A percentile compares a stretch with the other conserved stretches of the same genome.
Conservation (phyloP, 2,797 vertebrate genomes). For the Myotis pilosus region DNA sequence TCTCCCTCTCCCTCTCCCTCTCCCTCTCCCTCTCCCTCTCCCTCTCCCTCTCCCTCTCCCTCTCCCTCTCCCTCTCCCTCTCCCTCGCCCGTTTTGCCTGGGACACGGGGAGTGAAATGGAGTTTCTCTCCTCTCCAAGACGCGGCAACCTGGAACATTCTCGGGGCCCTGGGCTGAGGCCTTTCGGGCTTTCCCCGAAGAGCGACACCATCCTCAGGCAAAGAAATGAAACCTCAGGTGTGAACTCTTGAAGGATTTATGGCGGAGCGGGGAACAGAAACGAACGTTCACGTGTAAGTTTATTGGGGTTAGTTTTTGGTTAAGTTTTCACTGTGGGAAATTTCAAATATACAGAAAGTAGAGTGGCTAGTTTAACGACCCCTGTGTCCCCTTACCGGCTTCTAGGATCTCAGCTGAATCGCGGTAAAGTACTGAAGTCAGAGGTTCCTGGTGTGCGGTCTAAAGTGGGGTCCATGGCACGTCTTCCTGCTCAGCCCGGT, state of each 20-base stretch:
- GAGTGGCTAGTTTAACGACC: fast-evolving
- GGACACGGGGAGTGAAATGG: fast-evolving
- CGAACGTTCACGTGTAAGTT: fast-evolving
- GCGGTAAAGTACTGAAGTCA: not conserved
- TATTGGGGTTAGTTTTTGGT: not conserved
- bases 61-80: too few relatives aligned
- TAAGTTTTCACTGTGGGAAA: not conserved
- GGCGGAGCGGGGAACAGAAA: fast-evolving
- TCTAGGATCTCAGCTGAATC: fast-evolving
- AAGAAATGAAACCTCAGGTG: fast-evolving
- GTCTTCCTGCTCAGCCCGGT: too few relatives aligned
- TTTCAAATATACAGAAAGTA: not conserved
- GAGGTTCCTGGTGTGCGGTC: too few relatives aligned
- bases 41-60: too few relatives aligned
- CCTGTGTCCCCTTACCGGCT: fast-evolving
- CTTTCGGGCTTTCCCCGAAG: not conserved
- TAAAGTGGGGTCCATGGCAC: too few relatives aligned
- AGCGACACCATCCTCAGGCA: fast-evolving
- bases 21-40: not conserved
- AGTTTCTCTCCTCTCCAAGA: not conserved
- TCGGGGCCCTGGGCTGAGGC: fast-evolving
- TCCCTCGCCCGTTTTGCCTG: not conserved
- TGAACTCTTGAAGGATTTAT: not conserved
- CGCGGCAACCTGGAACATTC: fast-evolving
- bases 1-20: not conserved